Conservation (phyloP, 2,113 vertebrate species). For the Pterocles orientalis region DNA sequence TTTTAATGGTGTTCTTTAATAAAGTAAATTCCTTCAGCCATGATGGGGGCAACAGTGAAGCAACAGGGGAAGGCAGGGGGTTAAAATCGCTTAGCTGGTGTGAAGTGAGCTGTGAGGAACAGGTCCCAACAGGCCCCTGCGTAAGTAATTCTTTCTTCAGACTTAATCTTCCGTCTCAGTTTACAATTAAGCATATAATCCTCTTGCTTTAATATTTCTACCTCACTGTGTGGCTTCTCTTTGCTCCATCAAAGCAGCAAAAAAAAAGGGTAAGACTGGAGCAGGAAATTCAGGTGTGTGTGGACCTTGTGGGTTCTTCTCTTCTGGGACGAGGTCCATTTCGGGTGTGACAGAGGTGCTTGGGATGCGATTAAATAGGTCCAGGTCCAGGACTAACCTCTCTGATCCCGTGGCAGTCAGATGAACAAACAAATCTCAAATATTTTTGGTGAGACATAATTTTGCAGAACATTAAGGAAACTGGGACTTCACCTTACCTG, state of each 20-base stretch:
- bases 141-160: neutral
- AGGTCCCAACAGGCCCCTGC: neutral
- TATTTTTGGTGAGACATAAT: neutral
- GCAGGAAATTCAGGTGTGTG: neutral
- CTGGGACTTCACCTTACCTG: neutral
- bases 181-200: neutral
- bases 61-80: neutral
- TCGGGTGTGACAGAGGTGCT: fast-evolving
- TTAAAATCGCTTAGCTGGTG: neutral
- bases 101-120: neutral
- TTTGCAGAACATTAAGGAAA: neutral
- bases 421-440: neutral
- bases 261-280: neutral
- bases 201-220: neutral
- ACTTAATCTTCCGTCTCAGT: neutral
- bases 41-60: neutral
- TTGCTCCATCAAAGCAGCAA: neutral
- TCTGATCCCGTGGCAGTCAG: fast-evolving
- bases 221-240: neutral
- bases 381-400: neutral
- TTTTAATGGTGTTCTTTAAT: neutral
- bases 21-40: neutral
- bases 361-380: neutral
- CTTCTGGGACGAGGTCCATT: neutral
- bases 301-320: neutral